Evolutionary conservation across 2,888 invertebrate genomes (phyloP), one percentile per base, ranked within the genome.

Genomic region (Anarsia innoxiella): DNA sequence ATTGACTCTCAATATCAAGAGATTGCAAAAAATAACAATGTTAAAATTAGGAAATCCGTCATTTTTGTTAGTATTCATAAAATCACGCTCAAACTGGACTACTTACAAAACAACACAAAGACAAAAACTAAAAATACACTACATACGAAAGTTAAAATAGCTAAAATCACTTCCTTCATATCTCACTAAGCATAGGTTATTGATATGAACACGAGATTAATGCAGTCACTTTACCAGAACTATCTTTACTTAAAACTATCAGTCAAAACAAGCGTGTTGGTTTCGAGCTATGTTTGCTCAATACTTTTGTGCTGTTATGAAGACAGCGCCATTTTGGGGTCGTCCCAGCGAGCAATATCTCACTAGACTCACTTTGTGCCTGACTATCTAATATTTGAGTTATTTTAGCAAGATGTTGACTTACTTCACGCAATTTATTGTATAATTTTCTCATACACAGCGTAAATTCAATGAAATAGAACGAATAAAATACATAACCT

Each of bases 61-160:
- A 25, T 25, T 19, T 26, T 26, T 48, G 47, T 54, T 51, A 55
- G 50, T 55, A 37, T 43, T 37, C 39, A 41, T 9, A 36, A 23
- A 45, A 45, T 45, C 45, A 49, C 35, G 53, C 53, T 53, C 51
- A 48, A 54, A 57, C 53, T 59, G 65, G 64, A 44, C 76, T 80
- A 84, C 84, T 84, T 80, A 84, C 84, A 84, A 80, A 84, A 74
- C 59, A 83, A 68, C 57, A 78, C 82, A 78, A 84, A 84, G 57
- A 72, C 66, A 74, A 82, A 69, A 63, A 84, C 83, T 77, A 84
- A 67, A 64, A 79, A 66, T 71, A 84, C 66, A 57, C 84, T 83
- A 79, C 79, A 79, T 68, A 80, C 51, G 66, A 79, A 78, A 61
- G 82, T 74, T 71, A 84, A 41, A 70, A 84, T 66, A 61, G 80